Base-by-base conservation (phyloP, 2,888 invertebrate genomes). In the Cybosia mesomella region DNA sequence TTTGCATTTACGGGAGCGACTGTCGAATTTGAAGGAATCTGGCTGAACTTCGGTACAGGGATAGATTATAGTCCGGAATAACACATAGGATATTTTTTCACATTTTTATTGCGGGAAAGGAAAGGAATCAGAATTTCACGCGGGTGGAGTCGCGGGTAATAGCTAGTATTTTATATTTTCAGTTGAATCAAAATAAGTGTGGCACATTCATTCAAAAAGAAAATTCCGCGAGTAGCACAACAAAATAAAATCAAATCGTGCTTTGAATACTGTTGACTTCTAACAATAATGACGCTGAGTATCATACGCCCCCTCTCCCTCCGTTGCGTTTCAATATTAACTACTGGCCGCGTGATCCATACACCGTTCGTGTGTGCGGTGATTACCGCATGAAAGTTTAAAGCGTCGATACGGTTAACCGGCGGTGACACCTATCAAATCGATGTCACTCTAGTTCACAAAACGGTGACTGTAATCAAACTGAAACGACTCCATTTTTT, bases 391-490 rank as follows among this genome's bases (percentile, higher is more conserved):
- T 76, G 69, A 70, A 76, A 54, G 68, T 77, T 76, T 70, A 55
- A 70, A 65, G 71, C 77, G 77, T 59, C 53, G 64, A 71, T 67
- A 66, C 71, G 67, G 62, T 57, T 70, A 72, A 76, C 74, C 75
- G 60, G 59, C 61, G 59, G 70, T 68, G 78, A 80, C 81, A 77
- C 68, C 78, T 71, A 75, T 77, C 72, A 79, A 72, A 68, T 68
- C 68, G 80, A 72, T 70, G 72, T 60, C 66, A 64, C 43, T 61
- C 54, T 58, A 73, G 69, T 68, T 66, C 66, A 62, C 58, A 70
- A 71, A 73, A 76, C 73, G 63, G n/a, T 49, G 49, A 8, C 18
- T 49, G 49, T 49, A 49, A 49, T 49, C 58, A 21, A 71, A 67
- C 58, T 72, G 60, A 57, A 65, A 60, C 54, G 57, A 28, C 39